Percentiles rank a stretch among this genome's conserved stretches.
These are phyloP conservation scores for Anguilla pacifica DNA, from an alignment of 2,797 vertebrate species.

Conservation along the genomic window DNA sequence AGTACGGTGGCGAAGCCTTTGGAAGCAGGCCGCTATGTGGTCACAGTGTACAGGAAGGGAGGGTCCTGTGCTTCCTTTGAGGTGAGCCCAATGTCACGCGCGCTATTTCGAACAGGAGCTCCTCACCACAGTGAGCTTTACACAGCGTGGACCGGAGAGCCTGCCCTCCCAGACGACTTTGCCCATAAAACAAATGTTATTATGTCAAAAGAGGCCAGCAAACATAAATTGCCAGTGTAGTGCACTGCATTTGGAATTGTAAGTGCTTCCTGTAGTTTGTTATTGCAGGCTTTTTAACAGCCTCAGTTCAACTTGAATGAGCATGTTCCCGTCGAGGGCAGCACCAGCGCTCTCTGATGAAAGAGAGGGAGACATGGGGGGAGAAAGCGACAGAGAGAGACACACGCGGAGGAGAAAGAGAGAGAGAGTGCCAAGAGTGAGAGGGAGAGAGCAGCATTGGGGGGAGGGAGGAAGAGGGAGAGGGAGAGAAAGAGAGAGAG, in stretches of 20 bases:
- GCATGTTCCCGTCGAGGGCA: slow-evolving; percentile 33
- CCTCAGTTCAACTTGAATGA: slow-evolving; percentile 40
- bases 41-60: slow-evolving; percentile 16
- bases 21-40: neutral
- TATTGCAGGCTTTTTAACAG: slow-evolving; percentile 37
- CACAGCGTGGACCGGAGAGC: neutral
- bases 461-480: neutral
- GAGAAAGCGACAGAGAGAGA: neutral
- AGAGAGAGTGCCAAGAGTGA: slow-evolving; percentile 48
- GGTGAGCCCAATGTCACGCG: neutral
- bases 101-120: slow-evolving; percentile 20
- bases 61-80: slow-evolving; percentile 12
- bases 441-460: slow-evolving; percentile 15
- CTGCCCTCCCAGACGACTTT: slow-evolving; percentile 31
- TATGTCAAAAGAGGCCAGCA: slow-evolving; percentile 38
- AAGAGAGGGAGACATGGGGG: neutral
- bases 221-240: slow-evolving; percentile 38
- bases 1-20: slow-evolving; percentile 6
- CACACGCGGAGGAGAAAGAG: no score
- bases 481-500: slow-evolving; percentile 20
- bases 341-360: neutral
- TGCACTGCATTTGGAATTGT: slow-evolving; percentile 32
- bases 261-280: slow-evolving; percentile 41
- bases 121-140: slow-evolving; percentile 4
- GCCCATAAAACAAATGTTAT: slow-evolving; percentile 42